Evolutionary conservation across 1,140 invertebrate genomes (phyloP), one percentile per base, ranked within the genome.

Genomic region (Ridgeia piscesae): DNA sequence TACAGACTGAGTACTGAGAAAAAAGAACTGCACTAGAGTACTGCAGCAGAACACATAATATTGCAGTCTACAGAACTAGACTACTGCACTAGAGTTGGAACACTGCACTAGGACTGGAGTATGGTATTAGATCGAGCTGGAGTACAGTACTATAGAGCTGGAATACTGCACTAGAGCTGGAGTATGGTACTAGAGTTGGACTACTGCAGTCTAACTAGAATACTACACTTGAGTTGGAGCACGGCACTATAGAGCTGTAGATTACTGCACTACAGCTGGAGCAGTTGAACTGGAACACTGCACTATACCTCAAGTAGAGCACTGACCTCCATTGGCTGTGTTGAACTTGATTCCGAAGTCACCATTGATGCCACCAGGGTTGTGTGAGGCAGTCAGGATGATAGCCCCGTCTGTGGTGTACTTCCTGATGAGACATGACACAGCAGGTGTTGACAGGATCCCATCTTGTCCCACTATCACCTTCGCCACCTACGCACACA

Each of bases 291-390:
- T 42, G 42, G 42, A 6, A 11, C 11, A 42, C 11, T 42, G 42
- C 42, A 34, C 4, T 8, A 33, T 4, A 89, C 4, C 34, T 89
- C 4, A 14, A 33, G 34, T 89, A 34, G 35, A 90, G 89, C 17
- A 42, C 35, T 92, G 93, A 96, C 97, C 99, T 94, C 99, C 99
- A 96, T 99, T 99, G 91, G 97, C 97, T 94, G 97, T 98, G 96
- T 99, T 99, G 95, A 98, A 99, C 96, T 99, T 99, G 94, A 99
- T 99, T 88, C 99, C 99, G 96, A 99, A 99, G 96, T 99, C 99
- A 93, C 98, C 98, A 95, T 99, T 97, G 6, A 98, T 98, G 89
- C 99, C 99, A 93, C 99, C 99, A 35, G 99, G 99, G 96, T 99
- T 99, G 95, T 99, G 99, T 91, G 98, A 99, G 0, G 99, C 99